Conservation (phyloP, 1,140 invertebrate species). For the Geopemphigus sp. region DNA sequence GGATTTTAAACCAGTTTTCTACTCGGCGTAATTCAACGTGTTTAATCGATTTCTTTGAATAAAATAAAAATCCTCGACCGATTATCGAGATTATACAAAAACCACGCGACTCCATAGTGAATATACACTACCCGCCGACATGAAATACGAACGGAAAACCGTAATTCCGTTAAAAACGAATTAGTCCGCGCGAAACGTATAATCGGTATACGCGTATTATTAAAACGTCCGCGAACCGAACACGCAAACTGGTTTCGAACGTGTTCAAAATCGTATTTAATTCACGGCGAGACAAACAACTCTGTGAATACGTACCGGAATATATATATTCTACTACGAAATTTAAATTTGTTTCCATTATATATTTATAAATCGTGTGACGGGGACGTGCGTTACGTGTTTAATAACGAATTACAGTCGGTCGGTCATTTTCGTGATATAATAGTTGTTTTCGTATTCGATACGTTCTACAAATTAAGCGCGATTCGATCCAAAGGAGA, state of each 20-base stretch:
- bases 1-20: conserved; percentile 36
- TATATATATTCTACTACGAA: too few species aligned
- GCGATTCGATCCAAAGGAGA: too few species aligned
- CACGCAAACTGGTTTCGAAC: conserved; percentile 21
- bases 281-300: background rate
- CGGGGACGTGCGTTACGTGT: too few species aligned
- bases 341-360: too few species aligned
- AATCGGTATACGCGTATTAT: too few species aligned
- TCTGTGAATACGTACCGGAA: too few species aligned
- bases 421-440: too few species aligned
- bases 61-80: background rate
- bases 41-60: conserved; percentile 22
- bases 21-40: conserved; percentile 1
- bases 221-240: background rate
- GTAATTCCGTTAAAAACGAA: conserved; percentile 26
- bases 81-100: conserved; percentile 6
- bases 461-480: too few species aligned
- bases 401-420: too few species aligned
- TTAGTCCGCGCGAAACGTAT: background rate
- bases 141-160: background rate
- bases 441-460: too few species aligned
- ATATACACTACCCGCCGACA: too few species aligned
- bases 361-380: too few species aligned
- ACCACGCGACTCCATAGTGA: background rate
- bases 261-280: background rate